Evolutionary conservation across 1,140 invertebrate species (phyloP).

Genomic region (Brachionus paranguensis): DNA sequence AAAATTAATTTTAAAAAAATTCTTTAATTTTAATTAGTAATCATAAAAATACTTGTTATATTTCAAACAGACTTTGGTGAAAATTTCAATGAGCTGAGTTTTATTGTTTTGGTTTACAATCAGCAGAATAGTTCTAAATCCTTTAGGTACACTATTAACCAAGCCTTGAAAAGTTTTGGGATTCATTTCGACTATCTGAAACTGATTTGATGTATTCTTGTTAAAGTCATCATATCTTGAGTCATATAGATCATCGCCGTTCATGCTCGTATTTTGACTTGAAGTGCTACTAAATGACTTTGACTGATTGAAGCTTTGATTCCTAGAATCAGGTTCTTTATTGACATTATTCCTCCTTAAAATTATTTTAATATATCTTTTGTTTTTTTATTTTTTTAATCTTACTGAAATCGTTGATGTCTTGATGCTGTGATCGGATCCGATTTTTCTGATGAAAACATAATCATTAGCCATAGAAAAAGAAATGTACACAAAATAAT

Average conservation of each 20-base stretch:
- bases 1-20: neutral
- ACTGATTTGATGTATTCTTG: constrained; percentile 21
- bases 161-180: neutral
- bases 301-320: neutral
- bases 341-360: neutral
- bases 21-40: neutral
- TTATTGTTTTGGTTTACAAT: constrained; percentile 24
- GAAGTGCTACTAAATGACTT: neutral
- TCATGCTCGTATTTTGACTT: neutral
- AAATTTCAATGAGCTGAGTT: neutral
- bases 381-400: neutral
- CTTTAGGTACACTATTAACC: constrained; percentile 5
- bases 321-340: neutral
- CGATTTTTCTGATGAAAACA: constrained; percentile 38
- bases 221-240: constrained; percentile 8
- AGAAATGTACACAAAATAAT: constrained; percentile 22
- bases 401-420: neutral
- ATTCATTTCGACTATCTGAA: constrained; percentile 28
- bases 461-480: constrained; percentile 27
- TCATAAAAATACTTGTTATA: neutral
- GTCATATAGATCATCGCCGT: neutral
- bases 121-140: neutral
- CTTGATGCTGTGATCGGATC: neutral
- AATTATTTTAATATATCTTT: neutral
- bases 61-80: constrained; percentile 13